Conservation (phyloP, 2,888 invertebrate genomes). For the Gnatocerus cornutus region DNA sequence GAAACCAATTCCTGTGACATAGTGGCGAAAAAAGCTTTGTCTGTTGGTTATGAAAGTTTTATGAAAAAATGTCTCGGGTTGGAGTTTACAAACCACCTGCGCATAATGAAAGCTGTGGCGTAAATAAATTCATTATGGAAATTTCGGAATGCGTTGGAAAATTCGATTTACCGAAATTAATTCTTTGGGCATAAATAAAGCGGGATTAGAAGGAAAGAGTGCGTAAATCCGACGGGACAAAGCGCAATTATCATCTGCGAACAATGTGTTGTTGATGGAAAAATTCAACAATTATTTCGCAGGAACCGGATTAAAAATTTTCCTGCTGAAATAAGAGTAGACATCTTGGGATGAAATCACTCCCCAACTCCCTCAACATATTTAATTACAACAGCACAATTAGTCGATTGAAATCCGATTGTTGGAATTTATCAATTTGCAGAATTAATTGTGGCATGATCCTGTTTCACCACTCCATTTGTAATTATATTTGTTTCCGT, state of each 20-base stretch:
- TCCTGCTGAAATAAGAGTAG: background rate
- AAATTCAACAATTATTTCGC: too few relatives aligned
- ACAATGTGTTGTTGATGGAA: too few relatives aligned
- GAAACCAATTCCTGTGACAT: too few relatives aligned
- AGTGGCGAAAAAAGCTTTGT: background rate
- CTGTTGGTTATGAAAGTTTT: background rate
- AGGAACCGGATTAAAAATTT: too few relatives aligned
- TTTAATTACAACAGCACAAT: slow-evolving; percentile 27
- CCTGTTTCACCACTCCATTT: background rate
- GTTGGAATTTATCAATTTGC: slow-evolving; percentile 26
- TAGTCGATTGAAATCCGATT: slow-evolving; percentile 15
- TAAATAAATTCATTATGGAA: background rate
- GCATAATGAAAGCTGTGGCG: background rate
- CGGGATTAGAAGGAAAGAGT: slow-evolving; percentile 1
- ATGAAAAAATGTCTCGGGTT: background rate
- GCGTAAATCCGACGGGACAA: background rate
- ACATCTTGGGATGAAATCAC: too few relatives aligned
- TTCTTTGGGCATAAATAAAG: background rate
- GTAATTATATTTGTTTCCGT: slow-evolving; percentile 19
- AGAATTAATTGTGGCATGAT: slow-evolving; percentile 15
- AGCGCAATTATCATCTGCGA: background rate
- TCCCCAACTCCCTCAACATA: slow-evolving; percentile 1
- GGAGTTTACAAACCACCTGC: slow-evolving; percentile 1
- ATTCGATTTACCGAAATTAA: background rate
- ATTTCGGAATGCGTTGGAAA: background rate